Percentiles rank a stretch among this genome's conserved stretches.
Conservation (phyloP, 2,888 invertebrate genomes). For the Catocala nupta region DNA sequence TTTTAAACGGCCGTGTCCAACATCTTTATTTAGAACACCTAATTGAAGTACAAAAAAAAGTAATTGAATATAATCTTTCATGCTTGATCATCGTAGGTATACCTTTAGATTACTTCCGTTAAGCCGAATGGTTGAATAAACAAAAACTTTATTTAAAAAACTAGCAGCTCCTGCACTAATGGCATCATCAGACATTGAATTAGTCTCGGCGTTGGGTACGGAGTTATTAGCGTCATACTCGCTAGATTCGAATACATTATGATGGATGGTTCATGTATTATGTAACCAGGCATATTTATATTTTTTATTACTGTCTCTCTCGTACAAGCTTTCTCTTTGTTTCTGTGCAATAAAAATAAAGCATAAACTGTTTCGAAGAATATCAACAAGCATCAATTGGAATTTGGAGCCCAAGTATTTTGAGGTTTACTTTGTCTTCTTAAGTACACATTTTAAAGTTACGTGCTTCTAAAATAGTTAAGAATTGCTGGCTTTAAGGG, state of each 20-base stretch:
- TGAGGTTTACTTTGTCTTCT: too few species aligned
- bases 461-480: too few species aligned
- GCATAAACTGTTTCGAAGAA: too few species aligned
- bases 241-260: conserved; percentile 56
- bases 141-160: conserved; percentile 54
- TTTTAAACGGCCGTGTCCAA: conserved; percentile 22
- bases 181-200: conserved; percentile 69
- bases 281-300: conserved; percentile 11
- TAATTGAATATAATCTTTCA: conserved; percentile 24
- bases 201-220: conserved; percentile 58
- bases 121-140: conserved; percentile 44
- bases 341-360: neutral
- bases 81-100: conserved; percentile 22
- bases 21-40: conserved; percentile 17
- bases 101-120: conserved; percentile 46
- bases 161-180: conserved; percentile 61
- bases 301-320: neutral
- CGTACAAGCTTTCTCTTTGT: neutral
- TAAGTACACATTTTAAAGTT: too few species aligned
- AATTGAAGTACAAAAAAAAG: conserved; percentile 11
- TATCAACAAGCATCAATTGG: too few species aligned
- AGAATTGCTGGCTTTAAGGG: too few species aligned
- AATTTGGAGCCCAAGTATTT: too few species aligned
- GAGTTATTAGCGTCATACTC: conserved; percentile 59
- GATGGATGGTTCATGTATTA: conserved; percentile 49